These are phyloP conservation scores for Iguana delicatissima DNA, from an alignment of 2,797 vertebrate genomes.

Conservation along the genomic window DNA sequence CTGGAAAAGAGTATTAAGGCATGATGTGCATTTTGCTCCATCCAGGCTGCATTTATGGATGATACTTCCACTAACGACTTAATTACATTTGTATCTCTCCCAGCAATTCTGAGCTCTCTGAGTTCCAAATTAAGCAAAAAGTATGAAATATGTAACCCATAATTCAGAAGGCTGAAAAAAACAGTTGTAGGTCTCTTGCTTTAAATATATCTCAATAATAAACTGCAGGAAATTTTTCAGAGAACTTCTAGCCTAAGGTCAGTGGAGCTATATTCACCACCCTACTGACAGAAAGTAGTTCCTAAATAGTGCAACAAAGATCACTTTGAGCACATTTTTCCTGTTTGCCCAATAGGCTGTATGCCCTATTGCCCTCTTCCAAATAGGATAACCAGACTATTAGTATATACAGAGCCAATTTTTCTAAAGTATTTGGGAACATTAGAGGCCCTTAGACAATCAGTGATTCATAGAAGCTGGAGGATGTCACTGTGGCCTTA, in stretches of 20 bases:
- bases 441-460: slow-evolving; percentile 63
- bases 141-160: background rate
- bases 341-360: background rate
- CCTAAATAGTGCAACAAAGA: slow-evolving; percentile 2
- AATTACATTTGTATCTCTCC: slow-evolving; percentile 1
- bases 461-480: slow-evolving; percentile 42
- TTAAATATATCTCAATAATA: background rate
- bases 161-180: background rate
- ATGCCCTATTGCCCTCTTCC: slow-evolving; percentile 3
- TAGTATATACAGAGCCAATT: slow-evolving; percentile 56
- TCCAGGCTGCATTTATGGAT: background rate
- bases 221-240: background rate
- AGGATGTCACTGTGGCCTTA: slow-evolving; percentile 58
- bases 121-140: background rate
- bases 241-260: background rate
- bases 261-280: background rate
- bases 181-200: background rate
- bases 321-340: background rate
- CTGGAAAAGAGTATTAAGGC: background rate
- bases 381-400: slow-evolving; percentile 33
- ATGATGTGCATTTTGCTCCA: background rate
- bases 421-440: slow-evolving; percentile 51
- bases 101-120: background rate
- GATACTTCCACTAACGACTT: background rate
- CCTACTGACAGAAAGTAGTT: background rate